Evolutionary conservation across 2,888 invertebrate genomes (phyloP).

Genomic region (Troglohyphantes excavatus): DNA sequence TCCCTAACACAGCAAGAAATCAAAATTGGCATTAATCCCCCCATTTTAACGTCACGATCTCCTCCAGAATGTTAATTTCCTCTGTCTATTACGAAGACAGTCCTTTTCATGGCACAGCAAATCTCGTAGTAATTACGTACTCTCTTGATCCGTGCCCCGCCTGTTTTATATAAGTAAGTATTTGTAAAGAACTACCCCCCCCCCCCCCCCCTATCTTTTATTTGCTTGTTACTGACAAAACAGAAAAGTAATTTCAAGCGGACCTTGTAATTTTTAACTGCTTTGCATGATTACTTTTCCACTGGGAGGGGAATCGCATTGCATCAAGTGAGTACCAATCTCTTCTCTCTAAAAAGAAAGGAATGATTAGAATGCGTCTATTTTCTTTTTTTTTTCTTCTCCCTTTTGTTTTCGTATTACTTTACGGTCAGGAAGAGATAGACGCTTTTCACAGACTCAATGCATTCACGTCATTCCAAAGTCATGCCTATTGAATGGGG

Average conservation of each 20-base stretch:
- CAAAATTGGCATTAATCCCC: conserved; percentile 32
- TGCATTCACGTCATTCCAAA: not conserved
- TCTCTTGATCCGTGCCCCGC: conserved; percentile 25
- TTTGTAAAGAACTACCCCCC: conserved; percentile 34
- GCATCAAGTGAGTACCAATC: not conserved
- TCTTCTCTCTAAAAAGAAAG: conserved; percentile 27
- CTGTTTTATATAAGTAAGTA: conserved; percentile 38
- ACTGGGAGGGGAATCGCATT: not conserved
- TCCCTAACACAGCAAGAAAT: conserved; percentile 4
- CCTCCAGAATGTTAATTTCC: conserved; percentile 44
- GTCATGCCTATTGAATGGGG: not conserved
- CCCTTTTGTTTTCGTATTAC: conserved; percentile 8
- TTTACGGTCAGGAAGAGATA: not conserved
- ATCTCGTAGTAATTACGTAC: conserved; percentile 54
- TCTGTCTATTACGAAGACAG: conserved; percentile 25
- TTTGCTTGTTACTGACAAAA: conserved; percentile 45
- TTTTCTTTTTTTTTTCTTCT: no score
- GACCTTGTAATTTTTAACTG: conserved; percentile 66
- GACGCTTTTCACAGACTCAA: not conserved
- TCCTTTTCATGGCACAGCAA: conserved; percentile 9
- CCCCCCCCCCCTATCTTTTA: not conserved
- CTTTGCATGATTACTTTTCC: conserved; percentile 67
- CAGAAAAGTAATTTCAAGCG: conserved; percentile 60
- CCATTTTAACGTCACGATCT: not conserved
- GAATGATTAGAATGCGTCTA: conserved; percentile 26